Conservation (phyloP, 2,888 invertebrate species). For the Lingula anatina region DNA sequence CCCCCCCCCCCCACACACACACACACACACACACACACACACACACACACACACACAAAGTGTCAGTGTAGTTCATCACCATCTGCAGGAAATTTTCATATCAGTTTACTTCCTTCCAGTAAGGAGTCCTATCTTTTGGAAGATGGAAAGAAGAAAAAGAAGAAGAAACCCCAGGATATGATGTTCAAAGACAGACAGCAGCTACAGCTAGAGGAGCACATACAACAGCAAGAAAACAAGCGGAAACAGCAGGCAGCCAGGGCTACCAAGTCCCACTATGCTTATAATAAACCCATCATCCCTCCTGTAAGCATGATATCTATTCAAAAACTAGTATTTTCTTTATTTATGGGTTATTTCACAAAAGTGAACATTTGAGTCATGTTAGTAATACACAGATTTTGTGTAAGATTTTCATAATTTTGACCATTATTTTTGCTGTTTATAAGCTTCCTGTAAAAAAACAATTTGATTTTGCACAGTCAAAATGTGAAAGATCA, state of each 20-base stretch:
- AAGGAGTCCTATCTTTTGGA: conserved; percentile 36
- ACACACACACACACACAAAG: too few species aligned
- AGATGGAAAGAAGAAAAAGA: conserved; percentile 36
- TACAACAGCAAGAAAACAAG: conserved; percentile 11
- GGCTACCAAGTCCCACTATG: conserved; percentile 34
- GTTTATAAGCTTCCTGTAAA: too few species aligned
- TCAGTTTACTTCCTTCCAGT: conserved; percentile 15
- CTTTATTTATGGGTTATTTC: not conserved
- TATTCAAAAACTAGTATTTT: not conserved
- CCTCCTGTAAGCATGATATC: conserved; percentile 28
- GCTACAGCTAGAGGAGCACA: conserved; percentile 17
- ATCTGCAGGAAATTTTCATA: too few species aligned
- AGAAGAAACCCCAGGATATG: conserved; percentile 27
- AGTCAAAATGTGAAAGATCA: too few species aligned
- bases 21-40: too few species aligned
- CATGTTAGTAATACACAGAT: too few species aligned
- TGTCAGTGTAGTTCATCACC: too few species aligned
- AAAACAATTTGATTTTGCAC: too few species aligned
- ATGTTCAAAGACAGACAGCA: conserved; percentile 30
- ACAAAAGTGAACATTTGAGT: too few species aligned
- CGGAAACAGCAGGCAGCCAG: conserved; percentile 11
- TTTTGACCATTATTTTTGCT: too few species aligned
- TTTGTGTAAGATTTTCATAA: too few species aligned
- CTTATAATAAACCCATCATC: conserved; percentile 37
- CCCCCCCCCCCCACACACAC: too few species aligned